Evolutionary conservation across 23 tunicate genomes (phyloP).

Genomic region (Styela plicata): DNA sequence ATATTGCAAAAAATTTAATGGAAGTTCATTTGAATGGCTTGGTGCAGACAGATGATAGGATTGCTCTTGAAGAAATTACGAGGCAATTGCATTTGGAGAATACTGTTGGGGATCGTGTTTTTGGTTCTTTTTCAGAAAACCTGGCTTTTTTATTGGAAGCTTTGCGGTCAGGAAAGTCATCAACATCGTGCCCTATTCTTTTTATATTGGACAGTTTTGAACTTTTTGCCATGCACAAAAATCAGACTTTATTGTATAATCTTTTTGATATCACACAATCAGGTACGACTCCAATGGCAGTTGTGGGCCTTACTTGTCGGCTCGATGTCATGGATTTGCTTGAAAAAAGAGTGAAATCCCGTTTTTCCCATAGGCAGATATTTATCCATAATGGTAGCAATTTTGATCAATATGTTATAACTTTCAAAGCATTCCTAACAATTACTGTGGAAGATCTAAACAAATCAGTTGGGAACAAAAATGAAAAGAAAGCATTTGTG

Average conservation of each 20-base stretch:
- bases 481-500: not conserved
- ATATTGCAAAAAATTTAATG: constrained; percentile 30
- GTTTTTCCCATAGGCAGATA: constrained; percentile 85
- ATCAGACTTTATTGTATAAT: constrained; percentile 83
- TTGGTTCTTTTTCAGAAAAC: constrained; percentile 80
- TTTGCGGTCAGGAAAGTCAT: constrained; percentile 45
- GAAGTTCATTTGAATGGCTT: constrained; percentile 70
- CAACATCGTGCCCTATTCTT: constrained; percentile 54
- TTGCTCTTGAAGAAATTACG: constrained; percentile 91
- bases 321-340: constrained; percentile 88
- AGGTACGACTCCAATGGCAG: constrained; percentile 75
- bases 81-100: constrained; percentile 80
- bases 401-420: constrained; percentile 51
- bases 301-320: constrained; percentile 65
- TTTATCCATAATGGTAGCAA: constrained; percentile 54
- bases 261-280: constrained; percentile 80
- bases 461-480: constrained; percentile 2
- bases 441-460: constrained; percentile 1
- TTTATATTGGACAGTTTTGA: constrained; percentile 82
- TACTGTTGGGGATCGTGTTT: constrained; percentile 67
- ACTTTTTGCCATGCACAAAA: constrained; percentile 85
- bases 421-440: constrained; percentile 34
- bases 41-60: constrained; percentile 84
- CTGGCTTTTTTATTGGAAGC: constrained; percentile 75
- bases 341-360: constrained; percentile 86